Conservation (phyloP, 2,888 invertebrate species). For the Gibbula magus region DNA sequence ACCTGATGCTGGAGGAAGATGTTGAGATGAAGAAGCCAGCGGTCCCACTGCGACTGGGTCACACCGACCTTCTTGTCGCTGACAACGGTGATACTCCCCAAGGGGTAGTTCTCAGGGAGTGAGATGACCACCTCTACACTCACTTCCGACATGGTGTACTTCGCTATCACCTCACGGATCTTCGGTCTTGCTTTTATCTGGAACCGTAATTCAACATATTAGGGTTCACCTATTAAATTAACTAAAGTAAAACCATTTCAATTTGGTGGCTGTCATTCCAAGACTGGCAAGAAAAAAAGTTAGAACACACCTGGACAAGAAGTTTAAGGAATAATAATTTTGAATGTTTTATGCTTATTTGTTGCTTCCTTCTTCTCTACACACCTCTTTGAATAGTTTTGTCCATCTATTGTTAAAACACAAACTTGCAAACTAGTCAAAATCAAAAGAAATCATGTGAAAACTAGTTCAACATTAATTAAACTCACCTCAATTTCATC, state of each 20-base stretch:
- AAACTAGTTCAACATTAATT: not conserved
- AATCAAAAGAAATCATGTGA: no score
- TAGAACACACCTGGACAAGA: no score
- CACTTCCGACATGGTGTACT: slow-evolving; percentile 82
- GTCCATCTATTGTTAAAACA: no score
- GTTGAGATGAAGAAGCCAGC: slow-evolving; percentile 87
- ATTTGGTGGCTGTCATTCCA: no score
- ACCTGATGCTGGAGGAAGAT: slow-evolving; percentile 92
- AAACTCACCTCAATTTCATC: slow-evolving; percentile 63
- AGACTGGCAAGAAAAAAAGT: no score
- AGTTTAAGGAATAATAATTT: no score
- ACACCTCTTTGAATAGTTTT: no score
- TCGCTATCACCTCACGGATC: slow-evolving; percentile 86
- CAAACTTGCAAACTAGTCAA: no score
- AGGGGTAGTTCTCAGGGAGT: slow-evolving; percentile 89
- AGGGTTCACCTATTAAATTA: not conserved
- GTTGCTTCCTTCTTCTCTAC: no score
- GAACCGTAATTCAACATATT: not conserved
- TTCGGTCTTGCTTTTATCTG: slow-evolving; percentile 84
- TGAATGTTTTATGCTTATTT: no score
- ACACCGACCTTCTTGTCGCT: slow-evolving; percentile 79
- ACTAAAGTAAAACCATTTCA: no score
- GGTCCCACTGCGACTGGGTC: slow-evolving; percentile 83
- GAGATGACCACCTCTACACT: slow-evolving; percentile 85
- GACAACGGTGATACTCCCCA: slow-evolving; percentile 85